Evolutionary conservation across 2,888 invertebrate species (phyloP).

Genomic region (Chrysolina haemoptera): DNA sequence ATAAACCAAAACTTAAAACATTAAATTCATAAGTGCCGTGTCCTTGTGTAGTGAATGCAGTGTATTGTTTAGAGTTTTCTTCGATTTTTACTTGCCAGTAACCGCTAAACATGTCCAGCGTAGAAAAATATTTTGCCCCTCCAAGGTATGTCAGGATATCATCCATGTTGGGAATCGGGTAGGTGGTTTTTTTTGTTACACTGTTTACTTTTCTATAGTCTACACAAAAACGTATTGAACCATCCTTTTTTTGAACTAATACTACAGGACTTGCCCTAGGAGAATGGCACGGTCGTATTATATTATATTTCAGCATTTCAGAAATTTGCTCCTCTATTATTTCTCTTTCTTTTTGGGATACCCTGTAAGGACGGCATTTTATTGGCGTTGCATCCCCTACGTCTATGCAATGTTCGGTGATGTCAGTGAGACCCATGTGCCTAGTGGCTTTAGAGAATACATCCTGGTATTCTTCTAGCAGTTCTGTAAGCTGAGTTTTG

Average conservation of each 20-base stretch:
- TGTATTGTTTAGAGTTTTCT: not conserved
- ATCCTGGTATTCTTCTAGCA: constrained; percentile 29
- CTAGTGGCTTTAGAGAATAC: constrained; percentile 35
- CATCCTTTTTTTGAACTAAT: constrained; percentile 41
- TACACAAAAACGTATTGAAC: not conserved
- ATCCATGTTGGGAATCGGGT: constrained; percentile 23
- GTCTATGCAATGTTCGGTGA: constrained; percentile 43
- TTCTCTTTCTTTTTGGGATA: constrained; percentile 44
- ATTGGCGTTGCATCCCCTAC: constrained; percentile 40
- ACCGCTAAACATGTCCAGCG: too few relatives aligned
- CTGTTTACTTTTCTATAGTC: constrained; percentile 23
- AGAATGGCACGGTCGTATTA: constrained; percentile 31
- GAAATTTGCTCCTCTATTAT: constrained; percentile 44
- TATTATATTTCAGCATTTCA: constrained; percentile 42
- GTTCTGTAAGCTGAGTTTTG: not conserved
- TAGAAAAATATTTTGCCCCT: too few relatives aligned
- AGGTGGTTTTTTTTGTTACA: constrained; percentile 18
- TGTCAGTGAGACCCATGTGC: constrained; percentile 38
- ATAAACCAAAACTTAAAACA: not conserved
- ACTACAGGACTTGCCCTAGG: constrained; percentile 39
- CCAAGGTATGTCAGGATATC: constrained; percentile 10
- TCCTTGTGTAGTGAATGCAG: not conserved
- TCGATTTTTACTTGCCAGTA: too few relatives aligned
- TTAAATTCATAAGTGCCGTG: constrained; percentile 1
- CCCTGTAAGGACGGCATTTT: constrained; percentile 43